Base-by-base conservation (phyloP, 2,113 vertebrate species). In the Syrrhaptes paradoxus region DNA sequence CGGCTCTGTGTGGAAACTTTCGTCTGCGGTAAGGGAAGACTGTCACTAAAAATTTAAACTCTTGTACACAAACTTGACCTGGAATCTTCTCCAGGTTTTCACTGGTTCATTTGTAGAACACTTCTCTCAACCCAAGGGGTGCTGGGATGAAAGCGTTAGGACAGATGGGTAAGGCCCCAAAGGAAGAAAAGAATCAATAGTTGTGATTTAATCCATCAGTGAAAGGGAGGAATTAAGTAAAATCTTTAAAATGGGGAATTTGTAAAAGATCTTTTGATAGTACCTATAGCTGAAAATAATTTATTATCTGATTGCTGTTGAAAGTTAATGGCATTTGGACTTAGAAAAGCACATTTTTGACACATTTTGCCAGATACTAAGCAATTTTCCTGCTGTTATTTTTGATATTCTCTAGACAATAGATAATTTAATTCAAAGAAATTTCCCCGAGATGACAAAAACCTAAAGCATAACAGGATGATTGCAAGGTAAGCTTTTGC, bases 31-130 rank as follows among this genome's bases (percentile, higher is more conserved):
- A 97, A 98, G 98, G 98, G 97, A 98, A 97, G 98, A 98, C 97
- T 98, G 98, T 98, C 97, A 98, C 98, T 98, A 98, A 98, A 99
- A 99, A 99, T 99, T 99, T 99, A 98, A 99, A 99, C 98, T 99
- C 98, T 99, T 99, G 99, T 99, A 99, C 98, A 99, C 99, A 99
- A 99, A 99, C 99, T 99, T 99, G 99, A 99, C 99, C 99, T 98
- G 96, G 95, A 98, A 98, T 98, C 98, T 98, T 98, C 98, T 98
- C 98, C 97, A 93, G 98, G 98, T 98, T 99, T 97, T 98, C 97
- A 97, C 97, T 98, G 96, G 97, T 98, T 98, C 97, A 96, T 98
- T 98, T 98, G 97, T 98, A 97, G 97, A 98, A 98, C 98, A 98
- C 97, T 98, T 97, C 98, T 98, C 97, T 97, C 98, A 97, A 97